phyloP scores from a whole-genome alignment of 2,113 vertebrate genomes.

The mouse (Mus musculus) region DNA sequence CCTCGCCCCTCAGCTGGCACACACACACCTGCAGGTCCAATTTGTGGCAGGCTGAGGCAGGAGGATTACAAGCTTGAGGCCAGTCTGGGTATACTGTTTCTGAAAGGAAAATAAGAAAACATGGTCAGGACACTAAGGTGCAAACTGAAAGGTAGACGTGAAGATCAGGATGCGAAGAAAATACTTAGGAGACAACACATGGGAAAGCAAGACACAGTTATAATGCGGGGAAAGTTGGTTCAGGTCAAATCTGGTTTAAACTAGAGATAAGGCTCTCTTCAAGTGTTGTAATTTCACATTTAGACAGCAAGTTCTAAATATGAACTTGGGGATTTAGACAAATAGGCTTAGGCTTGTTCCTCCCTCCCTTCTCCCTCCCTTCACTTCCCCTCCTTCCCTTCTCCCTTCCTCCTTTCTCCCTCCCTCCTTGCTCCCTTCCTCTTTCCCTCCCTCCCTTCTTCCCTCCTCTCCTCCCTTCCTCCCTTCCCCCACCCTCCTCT shows the following conservation, averaged over 20 bases:
- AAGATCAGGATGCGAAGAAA: conserved; percentile 1
- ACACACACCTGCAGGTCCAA: not conserved
- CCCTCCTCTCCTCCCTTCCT: too few species aligned
- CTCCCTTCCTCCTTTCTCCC: accelerated
- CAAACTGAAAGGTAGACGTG: not conserved
- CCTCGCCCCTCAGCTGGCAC: not conserved
- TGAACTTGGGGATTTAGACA: conserved; percentile 29
- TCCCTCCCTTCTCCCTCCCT: not conserved
- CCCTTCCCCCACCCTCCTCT: not conserved
- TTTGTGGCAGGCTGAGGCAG: not conserved
- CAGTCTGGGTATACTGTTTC: not conserved
- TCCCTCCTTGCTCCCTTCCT: accelerated
- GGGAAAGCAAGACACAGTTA: not conserved
- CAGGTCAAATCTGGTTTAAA: conserved; percentile 4
- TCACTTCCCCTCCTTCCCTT: accelerated
- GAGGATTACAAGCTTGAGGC: not conserved
- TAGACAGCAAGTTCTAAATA: conserved; percentile 45
- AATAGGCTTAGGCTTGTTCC: not conserved
- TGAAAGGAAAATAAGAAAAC: not conserved
- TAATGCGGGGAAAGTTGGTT: not conserved
- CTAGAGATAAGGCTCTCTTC: not conserved
- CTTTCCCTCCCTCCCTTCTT: accelerated
- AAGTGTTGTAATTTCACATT: not conserved
- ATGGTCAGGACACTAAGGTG: not conserved
- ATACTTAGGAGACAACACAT: not conserved